Evolutionary conservation across 2,797 vertebrate species (phyloP), one percentile per base, ranked within the genome.

Genomic region (Eulemur rubriventer): DNA sequence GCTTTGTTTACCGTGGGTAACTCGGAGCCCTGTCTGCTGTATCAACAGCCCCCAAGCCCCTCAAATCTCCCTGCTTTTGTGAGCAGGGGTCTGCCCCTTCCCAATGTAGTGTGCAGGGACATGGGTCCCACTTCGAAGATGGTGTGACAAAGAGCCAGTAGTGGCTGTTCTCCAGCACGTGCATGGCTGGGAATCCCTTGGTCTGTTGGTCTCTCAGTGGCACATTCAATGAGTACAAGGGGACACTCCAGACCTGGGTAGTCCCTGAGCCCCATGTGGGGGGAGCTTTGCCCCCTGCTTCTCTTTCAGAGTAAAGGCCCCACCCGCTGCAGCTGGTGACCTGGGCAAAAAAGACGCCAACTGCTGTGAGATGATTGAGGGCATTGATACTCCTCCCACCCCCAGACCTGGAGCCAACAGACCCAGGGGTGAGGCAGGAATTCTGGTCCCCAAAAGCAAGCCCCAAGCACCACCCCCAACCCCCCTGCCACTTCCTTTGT

Each of bases 1-100:
- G 98, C 97, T 94, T 97, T 97, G 98, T 97, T 95, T 97, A 93
- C 83, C 43, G 1, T 65, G 91, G 43, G 76, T n/a, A 82, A 50
- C 72, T 86, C 18, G 28, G 80, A 97, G 94, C 48, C 90, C 43
- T 97, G 24, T 96, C 96, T 97, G 80, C 91, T 94, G 38, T 85
- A 92, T 43, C 57, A 1, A 4, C 24, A 73, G 87, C 16, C 17
- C 46, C 28, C 0, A 0, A 22, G 55, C 6, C 59, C 95, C 89
- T 89, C 82, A 43, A 7, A 38, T 57, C 80, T 50, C 65, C 57
- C 72, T 28, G 38, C 30, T 48, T 80, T 59, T 79, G 33, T 82
- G 52, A 61, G 35, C 10, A 14, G 65, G 92, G n/a, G 35, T 18
- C 76, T 72, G 18, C 50, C 73, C 1, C 1, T 13, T 65, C 22